Evolutionary conservation across 2,113 vertebrate genomes (phyloP), one percentile per base, ranked within the genome.

Genomic region (Protomyctophum bolini): DNA sequence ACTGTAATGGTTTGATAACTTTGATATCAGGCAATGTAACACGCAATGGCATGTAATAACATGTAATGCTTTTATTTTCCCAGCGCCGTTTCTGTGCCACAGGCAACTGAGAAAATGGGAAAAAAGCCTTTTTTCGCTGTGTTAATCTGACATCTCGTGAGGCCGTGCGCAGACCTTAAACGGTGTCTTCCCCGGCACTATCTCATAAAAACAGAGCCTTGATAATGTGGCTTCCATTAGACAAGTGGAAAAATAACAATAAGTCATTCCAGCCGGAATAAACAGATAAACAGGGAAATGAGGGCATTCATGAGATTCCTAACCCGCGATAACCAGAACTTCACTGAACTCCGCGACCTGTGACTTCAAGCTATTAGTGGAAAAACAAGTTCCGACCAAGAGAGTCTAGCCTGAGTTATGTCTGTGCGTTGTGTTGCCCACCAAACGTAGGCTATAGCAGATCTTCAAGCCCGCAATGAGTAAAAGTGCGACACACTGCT

Each of bases 131-230:
- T 84, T 76, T 71, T 81, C 66, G 54, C 63, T 57, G 14, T 6
- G 33, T 41, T 79, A 88, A 91, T 91, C 86, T 89, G 83, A 81
- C 85, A 86, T 89, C 86, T 84, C 83, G 72, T 70, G n/a, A 56
- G 65, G 68, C 79, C 63, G 58, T 2, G 70, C 8, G n/a, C 85
- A 81, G 76, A 86, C 83, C 86, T 81, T 73, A 75, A 86, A 74
- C 82, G 50, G 58, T 61, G 80, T 83, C 83, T 86, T 79, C 76
- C 59, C 63, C 0, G 33, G 75, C 75, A 86, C 82, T 89, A 91
- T 89, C 87, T 83, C 80, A 49, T 75, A 73, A 79, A 83, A 85
- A 86, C 88, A 88, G 80, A 77, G 72, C 60, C 84, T 84, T 70
- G 85, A 84, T 81, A 86, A 83, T 73, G 72, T 78, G 0, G 68